Evolutionary conservation across 2,888 invertebrate species (phyloP).

Genomic region (Tipula helvola): DNA sequence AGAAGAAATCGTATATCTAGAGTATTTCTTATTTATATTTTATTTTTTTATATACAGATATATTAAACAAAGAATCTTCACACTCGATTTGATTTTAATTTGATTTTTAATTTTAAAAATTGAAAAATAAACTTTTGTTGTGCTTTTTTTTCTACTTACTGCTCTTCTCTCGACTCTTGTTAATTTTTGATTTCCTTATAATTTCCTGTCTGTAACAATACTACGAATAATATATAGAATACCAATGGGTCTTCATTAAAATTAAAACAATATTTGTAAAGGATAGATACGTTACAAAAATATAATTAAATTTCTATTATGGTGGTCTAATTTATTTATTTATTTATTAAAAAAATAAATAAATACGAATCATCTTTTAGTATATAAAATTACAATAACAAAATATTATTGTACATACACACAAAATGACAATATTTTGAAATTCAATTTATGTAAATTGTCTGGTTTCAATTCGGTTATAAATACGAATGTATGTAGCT

Average conservation of each 20-base stretch:
- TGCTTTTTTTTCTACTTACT: background rate
- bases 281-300: background rate
- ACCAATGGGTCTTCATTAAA: background rate
- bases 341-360: background rate
- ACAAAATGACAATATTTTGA: background rate
- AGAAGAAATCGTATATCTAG: background rate
- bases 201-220: background rate
- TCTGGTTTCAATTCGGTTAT: background rate
- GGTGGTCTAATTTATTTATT: background rate
- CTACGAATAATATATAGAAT: background rate
- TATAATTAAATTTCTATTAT: background rate
- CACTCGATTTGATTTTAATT: background rate
- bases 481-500: background rate
- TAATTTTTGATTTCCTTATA: background rate
- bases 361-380: background rate
- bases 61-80: background rate
- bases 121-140: background rate
- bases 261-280: background rate
- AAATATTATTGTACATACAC: background rate
- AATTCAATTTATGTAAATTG: background rate
- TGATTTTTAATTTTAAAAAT: background rate
- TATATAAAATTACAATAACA: background rate
- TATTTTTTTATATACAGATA: background rate
- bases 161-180: background rate
- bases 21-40: background rate